Conservation (phyloP, 2,797 vertebrate species). For the Columba guinea region DNA sequence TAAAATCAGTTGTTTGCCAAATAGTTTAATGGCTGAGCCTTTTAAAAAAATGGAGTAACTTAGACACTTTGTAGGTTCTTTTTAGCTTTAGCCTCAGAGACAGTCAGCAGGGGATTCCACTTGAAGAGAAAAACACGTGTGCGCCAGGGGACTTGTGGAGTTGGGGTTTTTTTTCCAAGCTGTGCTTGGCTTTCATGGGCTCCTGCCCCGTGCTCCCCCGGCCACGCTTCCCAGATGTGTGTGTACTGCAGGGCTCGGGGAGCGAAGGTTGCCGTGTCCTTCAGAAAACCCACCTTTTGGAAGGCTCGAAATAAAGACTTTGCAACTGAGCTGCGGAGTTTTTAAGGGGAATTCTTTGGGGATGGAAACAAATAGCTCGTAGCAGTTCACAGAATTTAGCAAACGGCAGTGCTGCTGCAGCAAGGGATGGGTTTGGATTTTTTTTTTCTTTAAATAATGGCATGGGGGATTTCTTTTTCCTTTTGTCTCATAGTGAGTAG, state of each 20-base stretch:
- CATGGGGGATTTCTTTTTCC: background rate
- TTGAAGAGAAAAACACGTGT: conserved; percentile 24
- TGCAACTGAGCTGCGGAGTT: background rate
- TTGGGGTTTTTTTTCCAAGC: background rate
- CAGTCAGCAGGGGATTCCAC: rapidly evolving
- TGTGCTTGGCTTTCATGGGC: background rate
- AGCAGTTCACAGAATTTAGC: background rate
- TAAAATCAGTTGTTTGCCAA: background rate
- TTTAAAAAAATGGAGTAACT: conserved; percentile 2
- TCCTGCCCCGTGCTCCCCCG: background rate
- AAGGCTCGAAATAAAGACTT: conserved; percentile 11
- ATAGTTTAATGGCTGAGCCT: conserved; percentile 25
- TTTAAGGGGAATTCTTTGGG: conserved; percentile 25
- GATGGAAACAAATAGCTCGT: conserved; percentile 15
- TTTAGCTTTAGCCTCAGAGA: background rate
- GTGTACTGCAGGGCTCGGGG: background rate
- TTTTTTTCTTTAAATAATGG: background rate
- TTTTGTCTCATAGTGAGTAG: background rate
- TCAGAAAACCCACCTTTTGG: background rate
- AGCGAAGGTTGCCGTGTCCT: background rate
- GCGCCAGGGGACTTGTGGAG: background rate
- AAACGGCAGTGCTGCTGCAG: background rate
- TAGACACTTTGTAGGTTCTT: background rate
- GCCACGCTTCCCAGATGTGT: background rate
- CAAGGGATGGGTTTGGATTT: background rate